Evolutionary conservation across 2,888 invertebrate genomes (phyloP).

Genomic region (Phortica okadai): DNA sequence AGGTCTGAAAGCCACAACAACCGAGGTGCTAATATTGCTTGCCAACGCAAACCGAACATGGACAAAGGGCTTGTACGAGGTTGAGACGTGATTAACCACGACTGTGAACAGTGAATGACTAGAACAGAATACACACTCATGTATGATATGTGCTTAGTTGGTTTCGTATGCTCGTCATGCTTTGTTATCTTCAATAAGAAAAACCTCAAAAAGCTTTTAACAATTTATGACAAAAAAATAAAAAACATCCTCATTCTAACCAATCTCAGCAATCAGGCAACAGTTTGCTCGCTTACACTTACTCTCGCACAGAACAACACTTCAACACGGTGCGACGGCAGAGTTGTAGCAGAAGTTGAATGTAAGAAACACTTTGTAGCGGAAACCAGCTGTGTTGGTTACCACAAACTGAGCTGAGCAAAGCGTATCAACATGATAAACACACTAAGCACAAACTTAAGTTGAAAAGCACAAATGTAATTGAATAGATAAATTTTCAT

Average conservation of each 20-base stretch:
- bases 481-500: too few relatives aligned
- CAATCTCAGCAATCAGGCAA: neutral
- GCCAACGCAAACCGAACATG: conserved; percentile 53
- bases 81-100: too few relatives aligned
- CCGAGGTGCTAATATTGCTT: conserved; percentile 55
- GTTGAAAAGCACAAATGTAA: too few relatives aligned
- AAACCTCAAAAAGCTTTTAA: conserved; percentile 60
- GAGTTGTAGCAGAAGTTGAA: too few relatives aligned
- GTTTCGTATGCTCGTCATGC: neutral
- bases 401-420: too few relatives aligned
- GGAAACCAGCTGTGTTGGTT: too few relatives aligned
- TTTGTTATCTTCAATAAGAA: neutral
- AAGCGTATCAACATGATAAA: too few relatives aligned
- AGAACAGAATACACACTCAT: neutral
- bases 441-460: too few relatives aligned
- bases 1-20: conserved; percentile 38
- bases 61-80: neutral
- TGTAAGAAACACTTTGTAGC: too few relatives aligned
- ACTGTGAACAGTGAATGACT: too few relatives aligned
- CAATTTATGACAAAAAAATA: conserved; percentile 55
- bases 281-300: neutral
- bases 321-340: too few relatives aligned
- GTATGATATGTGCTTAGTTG: neutral
- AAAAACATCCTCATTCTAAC: neutral
- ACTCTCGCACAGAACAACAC: too few relatives aligned